phyloP scores from a whole-genome alignment of 2,888 invertebrate genomes.

The Stenodera caucasica region DNA sequence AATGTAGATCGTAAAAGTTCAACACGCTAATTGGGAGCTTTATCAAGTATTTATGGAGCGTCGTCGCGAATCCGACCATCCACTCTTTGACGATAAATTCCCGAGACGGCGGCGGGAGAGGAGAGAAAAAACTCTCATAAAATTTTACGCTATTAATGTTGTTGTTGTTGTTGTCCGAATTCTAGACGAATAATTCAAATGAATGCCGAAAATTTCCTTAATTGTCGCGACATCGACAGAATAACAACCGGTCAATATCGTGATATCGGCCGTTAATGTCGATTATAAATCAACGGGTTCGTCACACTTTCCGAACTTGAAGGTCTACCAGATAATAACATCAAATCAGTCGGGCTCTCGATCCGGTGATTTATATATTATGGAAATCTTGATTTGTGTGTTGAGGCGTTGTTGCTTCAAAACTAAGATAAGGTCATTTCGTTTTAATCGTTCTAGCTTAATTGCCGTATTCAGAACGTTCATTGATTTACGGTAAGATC shows the following conservation, averaged over 20 bases:
- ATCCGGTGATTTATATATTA: conserved; percentile 49
- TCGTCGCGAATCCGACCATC: background rate
- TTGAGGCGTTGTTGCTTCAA: conserved; percentile 44
- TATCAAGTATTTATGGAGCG: conserved; percentile 35
- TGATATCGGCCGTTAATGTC: conserved; percentile 18
- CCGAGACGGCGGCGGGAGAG: no score
- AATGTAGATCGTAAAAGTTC: conserved; percentile 28
- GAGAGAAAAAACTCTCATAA: no score
- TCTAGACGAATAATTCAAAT: background rate
- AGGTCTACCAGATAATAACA: conserved; percentile 41
- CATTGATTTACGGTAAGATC: background rate
- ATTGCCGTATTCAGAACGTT: background rate
- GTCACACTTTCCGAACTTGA: conserved; percentile 28
- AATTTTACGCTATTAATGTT: no score
- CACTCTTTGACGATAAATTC: no score
- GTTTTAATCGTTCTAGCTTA: background rate
- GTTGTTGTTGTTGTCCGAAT: no score
- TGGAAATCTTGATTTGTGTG: conserved; percentile 55
- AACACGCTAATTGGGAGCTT: conserved; percentile 33
- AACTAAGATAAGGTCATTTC: conserved; percentile 3
- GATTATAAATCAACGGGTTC: conserved; percentile 28
- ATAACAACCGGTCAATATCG: no score
- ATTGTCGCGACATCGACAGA: conserved; percentile 6
- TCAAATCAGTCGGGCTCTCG: conserved; percentile 35
- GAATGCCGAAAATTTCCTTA: background rate